Evolutionary conservation across 2,797 vertebrate genomes (phyloP).

Genomic region (Leucoraja ocellata): DNA sequence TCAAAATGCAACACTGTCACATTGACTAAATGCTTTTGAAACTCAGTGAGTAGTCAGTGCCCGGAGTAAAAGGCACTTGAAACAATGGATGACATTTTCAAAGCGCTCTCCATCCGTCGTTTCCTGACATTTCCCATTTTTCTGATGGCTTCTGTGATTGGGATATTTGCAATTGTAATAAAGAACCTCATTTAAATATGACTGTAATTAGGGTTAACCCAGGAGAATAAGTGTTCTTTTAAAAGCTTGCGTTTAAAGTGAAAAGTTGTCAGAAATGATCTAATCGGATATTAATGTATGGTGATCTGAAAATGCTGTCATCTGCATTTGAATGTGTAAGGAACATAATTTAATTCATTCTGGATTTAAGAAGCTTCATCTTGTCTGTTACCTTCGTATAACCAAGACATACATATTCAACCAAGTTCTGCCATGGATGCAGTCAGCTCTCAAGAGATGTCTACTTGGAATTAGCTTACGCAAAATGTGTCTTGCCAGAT

Average conservation of each 20-base stretch:
- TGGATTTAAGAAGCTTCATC: neutral
- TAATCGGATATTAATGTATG: conserved; percentile 80
- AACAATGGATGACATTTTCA: conserved; percentile 56
- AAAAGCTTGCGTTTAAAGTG: conserved; percentile 84
- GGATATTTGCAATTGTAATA: conserved; percentile 75
- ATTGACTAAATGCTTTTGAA: conserved; percentile 39
- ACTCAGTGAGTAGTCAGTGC: conserved; percentile 35
- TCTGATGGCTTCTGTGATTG: conserved; percentile 69
- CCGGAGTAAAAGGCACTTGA: conserved; percentile 34
- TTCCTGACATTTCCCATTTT: conserved; percentile 61
- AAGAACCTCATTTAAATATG: conserved; percentile 77
- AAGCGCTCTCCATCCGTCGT: conserved; percentile 67
- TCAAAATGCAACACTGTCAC: conserved; percentile 35
- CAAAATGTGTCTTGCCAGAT: neutral
- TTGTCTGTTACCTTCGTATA: neutral
- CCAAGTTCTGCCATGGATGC: neutral
- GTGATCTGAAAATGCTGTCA: conserved; percentile 58
- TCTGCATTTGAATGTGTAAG: conserved; percentile 24
- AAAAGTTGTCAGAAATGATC: conserved; percentile 72
- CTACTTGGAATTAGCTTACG: neutral
- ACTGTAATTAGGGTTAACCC: conserved; percentile 83
- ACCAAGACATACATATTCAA: neutral
- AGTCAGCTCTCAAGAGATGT: neutral
- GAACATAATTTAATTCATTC: conserved; percentile 25
- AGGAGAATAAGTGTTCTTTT: conserved; percentile 71